Percentiles rank a stretch among this genome's conserved stretches.
Conservation (phyloP, 2,888 invertebrate species). For the Rhyacophila evoluta region DNA sequence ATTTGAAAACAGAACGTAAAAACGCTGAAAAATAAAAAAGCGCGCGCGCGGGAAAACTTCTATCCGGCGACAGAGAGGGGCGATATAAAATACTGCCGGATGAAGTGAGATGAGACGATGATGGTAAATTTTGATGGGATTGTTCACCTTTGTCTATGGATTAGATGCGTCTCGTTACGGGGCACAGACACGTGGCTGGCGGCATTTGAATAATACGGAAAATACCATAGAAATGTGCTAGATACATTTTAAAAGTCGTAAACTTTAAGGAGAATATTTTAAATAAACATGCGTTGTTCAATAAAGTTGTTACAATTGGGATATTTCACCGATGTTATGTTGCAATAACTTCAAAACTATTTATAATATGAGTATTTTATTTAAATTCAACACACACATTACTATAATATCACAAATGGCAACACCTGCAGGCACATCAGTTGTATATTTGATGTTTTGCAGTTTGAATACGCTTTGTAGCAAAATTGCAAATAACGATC, state of each 20-base stretch:
- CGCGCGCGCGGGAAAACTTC: constrained; percentile 15
- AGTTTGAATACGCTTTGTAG: too few species aligned
- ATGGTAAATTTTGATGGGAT: constrained; percentile 12
- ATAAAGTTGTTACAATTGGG: too few species aligned
- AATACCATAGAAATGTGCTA: neutral
- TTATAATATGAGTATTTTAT: too few species aligned
- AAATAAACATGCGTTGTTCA: too few species aligned
- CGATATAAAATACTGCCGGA: constrained; percentile 9
- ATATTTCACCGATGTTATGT: too few species aligned
- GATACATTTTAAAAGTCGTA: neutral
- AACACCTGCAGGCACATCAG: too few species aligned
- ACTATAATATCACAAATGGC: too few species aligned
- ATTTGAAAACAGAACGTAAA: constrained; percentile 26
- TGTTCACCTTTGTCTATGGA: constrained; percentile 24
- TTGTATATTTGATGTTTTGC: too few species aligned
- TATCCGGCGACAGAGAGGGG: constrained; percentile 3
- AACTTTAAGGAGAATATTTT: too few species aligned
- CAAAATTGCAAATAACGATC: too few species aligned
- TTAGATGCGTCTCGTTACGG: neutral
- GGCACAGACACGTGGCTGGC: constrained; percentile 1
- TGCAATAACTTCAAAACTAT: too few species aligned
- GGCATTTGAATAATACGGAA: neutral
- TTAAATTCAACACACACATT: too few species aligned
- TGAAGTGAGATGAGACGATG: constrained; percentile 11
- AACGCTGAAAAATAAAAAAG: constrained; percentile 23